Conservation (phyloP, 2,113 vertebrate species). For the Choloepus hoffmanni region DNA sequence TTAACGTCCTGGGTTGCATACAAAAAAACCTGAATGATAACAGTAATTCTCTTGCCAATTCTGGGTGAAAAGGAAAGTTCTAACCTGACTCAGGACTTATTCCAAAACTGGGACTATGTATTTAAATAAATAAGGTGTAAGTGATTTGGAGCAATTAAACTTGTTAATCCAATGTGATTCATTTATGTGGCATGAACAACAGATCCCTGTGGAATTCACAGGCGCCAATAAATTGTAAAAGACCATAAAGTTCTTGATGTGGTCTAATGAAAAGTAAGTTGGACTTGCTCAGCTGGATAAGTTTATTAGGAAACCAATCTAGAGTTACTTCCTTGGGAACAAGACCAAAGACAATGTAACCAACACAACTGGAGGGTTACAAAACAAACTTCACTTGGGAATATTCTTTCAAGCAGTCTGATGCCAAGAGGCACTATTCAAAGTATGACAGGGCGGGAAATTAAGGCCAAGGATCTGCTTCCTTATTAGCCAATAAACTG, state of each 20-base stretch:
- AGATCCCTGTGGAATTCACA: conserved; percentile 7
- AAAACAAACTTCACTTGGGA: neutral
- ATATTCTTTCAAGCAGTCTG: neutral
- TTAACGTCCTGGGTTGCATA: neutral
- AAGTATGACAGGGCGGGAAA: neutral
- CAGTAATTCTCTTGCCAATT: neutral
- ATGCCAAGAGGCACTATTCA: neutral
- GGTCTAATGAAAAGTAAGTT: conserved; percentile 17
- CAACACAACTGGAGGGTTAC: neutral
- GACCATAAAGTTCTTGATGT: conserved; percentile 43
- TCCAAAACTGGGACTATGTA: neutral
- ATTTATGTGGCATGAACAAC: conserved; percentile 28
- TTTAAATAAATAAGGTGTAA: conserved; percentile 8
- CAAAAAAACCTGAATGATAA: neutral
- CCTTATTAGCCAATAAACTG: neutral
- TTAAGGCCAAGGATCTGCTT: neutral
- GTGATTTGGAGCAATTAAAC: neutral
- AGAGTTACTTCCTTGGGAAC: neutral
- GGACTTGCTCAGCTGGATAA: neutral
- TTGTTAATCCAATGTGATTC: neutral
- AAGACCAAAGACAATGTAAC: conserved; percentile 32
- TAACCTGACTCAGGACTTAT: neutral
- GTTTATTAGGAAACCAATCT: conserved; percentile 35
- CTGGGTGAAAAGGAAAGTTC: neutral
- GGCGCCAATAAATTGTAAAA: conserved; percentile 37